Base-by-base conservation (phyloP, 1,140 invertebrate genomes). In the Temnothorax nylanderi region DNA sequence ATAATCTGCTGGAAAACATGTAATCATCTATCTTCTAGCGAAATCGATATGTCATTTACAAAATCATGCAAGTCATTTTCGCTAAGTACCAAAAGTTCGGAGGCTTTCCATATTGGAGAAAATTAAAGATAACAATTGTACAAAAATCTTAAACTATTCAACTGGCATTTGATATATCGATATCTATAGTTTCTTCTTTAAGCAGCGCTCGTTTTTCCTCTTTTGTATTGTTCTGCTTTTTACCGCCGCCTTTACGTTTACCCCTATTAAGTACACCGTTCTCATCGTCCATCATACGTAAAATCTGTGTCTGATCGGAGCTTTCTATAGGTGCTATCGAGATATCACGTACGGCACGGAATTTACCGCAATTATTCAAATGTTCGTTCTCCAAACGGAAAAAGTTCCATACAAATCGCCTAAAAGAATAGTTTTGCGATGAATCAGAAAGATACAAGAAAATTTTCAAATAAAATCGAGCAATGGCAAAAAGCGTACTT, bases 301-400 rank as follows among this genome's bases (percentile, higher is more conserved):
- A 95, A 81, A 99, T 98, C 91, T 98, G 96, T 0, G 97, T 97
- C 94, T 99, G 98, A 96, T 99, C 98, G 5, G 98, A 98, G 75
- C 98, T 98, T 95, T 99, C 98, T 32, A 99, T 97, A 0, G 99
- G 99, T 11, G 99, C 99, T 34, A 99, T 99, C 0, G 98, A 99
- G 86, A 99, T 99, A 94, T 99, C 99, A 32, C 99, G 95, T 0
- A 99, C 99, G 4, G 99, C 99, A 93, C 99, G 96, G 96, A 99
- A 99, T 96, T 99, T 99, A 95, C 99, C 99, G 96, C 99, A 99
- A 96, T 99, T 99, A 95, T 99, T 99, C 7, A 99, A 96, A 96
- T 99, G 99, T 93, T 99, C 99, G 95, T 99, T 99, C 96, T 99
- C 99, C 88, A 99, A 94, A 0, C 99, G 99, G 96, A 99, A 99